Conservation (phyloP, 2,888 invertebrate species). For the Rosalia funebris region DNA sequence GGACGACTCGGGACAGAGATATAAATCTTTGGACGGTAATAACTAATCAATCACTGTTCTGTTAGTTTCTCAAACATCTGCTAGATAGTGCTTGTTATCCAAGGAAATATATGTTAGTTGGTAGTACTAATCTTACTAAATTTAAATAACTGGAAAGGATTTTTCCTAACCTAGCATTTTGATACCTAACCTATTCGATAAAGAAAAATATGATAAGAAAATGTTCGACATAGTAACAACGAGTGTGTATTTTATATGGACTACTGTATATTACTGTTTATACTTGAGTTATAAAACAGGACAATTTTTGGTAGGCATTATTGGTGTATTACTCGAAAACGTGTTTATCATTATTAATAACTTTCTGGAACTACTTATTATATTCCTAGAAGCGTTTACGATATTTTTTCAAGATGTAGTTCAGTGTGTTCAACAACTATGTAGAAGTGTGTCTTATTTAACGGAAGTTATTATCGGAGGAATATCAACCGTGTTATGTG, state of each 20-base stretch:
- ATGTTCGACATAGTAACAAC: slow-evolving; percentile 15
- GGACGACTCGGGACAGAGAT: no score
- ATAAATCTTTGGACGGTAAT: no score
- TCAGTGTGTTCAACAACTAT: background rate
- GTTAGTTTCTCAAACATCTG: background rate
- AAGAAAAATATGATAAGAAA: background rate
- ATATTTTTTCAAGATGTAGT: slow-evolving; percentile 22
- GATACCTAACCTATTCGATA: no score
- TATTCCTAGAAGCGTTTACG: slow-evolving; percentile 14
- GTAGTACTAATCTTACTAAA: background rate
- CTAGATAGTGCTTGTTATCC: background rate
- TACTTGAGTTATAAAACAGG: slow-evolving; percentile 23
- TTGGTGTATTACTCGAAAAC: background rate
- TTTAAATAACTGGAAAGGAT: no score
- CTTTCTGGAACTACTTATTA: background rate
- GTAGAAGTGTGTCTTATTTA: background rate
- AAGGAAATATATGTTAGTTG: background rate
- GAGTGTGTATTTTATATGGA: background rate
- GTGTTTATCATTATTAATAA: background rate
- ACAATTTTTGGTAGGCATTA: slow-evolving; percentile 15
- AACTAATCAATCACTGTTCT: no score
- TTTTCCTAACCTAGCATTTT: no score
- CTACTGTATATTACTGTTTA: slow-evolving; percentile 17
- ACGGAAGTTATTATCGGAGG: background rate
- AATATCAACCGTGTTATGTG: background rate